These are phyloP conservation scores for Solea senegalensis DNA, from an alignment of 2,113 vertebrate species.

Conservation along the genomic window DNA sequence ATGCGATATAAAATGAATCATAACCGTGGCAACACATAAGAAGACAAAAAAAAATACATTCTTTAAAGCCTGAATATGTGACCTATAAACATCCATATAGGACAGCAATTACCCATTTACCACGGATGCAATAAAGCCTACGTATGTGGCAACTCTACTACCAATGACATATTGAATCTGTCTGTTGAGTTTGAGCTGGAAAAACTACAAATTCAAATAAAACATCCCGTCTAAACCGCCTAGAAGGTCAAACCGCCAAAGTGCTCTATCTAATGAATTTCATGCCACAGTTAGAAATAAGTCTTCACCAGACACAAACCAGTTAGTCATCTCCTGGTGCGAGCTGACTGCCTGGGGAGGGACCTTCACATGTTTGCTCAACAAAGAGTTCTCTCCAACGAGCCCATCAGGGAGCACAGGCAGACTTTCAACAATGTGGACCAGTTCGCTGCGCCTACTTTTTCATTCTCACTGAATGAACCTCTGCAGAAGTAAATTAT, in stretches of 20 bases:
- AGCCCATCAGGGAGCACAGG: constrained; percentile 44
- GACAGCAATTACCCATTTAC: too few relatives aligned
- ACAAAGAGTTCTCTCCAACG: constrained; percentile 32
- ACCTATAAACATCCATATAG: too few relatives aligned
- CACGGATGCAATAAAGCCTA: not conserved
- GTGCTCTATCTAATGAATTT: constrained; percentile 24
- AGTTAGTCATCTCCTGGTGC: not conserved
- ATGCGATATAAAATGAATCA: too few relatives aligned
- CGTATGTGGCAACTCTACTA: not conserved
- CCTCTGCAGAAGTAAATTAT: not conserved
- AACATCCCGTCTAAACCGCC: too few relatives aligned
- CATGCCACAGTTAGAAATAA: constrained; percentile 40
- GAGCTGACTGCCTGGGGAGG: constrained; percentile 33
- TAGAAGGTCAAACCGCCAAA: constrained; percentile 4
- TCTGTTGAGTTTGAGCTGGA: not conserved
- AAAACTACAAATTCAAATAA: not conserved
- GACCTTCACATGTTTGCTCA: constrained; percentile 47
- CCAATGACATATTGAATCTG: not conserved
- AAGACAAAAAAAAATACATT: too few relatives aligned
- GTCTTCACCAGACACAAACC: constrained; percentile 5
- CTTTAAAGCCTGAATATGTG: too few relatives aligned
- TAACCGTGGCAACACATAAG: too few relatives aligned
- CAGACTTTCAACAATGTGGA: constrained; percentile 39
- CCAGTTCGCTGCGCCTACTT: constrained; percentile 5
- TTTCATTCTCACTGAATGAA: not conserved